Evolutionary conservation across 2,888 invertebrate genomes (phyloP).

Genomic region (Blomia tropicalis): DNA sequence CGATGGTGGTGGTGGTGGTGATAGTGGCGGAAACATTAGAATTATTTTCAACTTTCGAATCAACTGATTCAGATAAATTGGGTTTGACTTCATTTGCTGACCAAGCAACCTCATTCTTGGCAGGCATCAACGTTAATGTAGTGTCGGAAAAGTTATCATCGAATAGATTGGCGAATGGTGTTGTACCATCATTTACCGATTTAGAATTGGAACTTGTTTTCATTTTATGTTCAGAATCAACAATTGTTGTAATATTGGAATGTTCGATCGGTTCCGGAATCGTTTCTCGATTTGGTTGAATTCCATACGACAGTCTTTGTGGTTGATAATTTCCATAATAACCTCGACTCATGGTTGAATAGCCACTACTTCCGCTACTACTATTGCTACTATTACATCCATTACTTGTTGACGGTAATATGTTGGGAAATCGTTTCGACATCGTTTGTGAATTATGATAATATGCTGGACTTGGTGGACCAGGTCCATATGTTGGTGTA

Average conservation of each 20-base stretch:
- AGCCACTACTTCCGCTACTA: constrained; percentile 15
- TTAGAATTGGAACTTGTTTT: background rate
- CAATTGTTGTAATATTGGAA: background rate
- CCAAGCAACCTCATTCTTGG: background rate
- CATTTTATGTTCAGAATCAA: background rate
- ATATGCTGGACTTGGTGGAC: background rate
- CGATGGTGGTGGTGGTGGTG: too few relatives aligned
- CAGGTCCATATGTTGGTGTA: background rate
- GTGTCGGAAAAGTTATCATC: background rate
- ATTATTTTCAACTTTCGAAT: background rate
- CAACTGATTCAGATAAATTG: background rate
- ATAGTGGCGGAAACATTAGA: background rate
- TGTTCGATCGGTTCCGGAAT: background rate
- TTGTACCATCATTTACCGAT: background rate
- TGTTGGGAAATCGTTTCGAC: background rate
- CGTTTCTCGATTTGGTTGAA: background rate
- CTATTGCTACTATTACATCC: background rate
- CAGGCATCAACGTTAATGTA: background rate
- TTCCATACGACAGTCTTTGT: background rate
- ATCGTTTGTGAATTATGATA: background rate
- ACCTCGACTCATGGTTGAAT: background rate
- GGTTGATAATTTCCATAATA: background rate
- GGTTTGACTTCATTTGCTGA: background rate
- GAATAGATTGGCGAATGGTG: background rate
- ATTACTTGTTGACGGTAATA: background rate